Conservation (phyloP, 2,888 invertebrate genomes). For the Parnassius smintheus region DNA sequence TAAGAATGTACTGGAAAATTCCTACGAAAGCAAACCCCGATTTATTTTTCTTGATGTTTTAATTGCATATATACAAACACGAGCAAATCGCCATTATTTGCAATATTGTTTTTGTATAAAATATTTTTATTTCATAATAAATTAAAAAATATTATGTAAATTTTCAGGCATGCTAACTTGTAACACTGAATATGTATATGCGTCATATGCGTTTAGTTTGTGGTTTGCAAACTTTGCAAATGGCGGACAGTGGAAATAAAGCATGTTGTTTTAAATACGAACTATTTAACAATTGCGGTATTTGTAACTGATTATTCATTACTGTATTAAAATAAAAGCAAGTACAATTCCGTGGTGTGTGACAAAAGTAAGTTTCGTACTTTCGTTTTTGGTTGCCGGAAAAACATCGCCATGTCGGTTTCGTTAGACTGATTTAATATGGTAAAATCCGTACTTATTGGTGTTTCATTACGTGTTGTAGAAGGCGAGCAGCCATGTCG, state of each 20-base stretch:
- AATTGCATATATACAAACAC: no score
- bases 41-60: no score
- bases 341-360: conserved; percentile 21
- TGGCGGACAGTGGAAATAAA: conserved; percentile 43
- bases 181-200: no score
- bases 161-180: no score
- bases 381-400: conserved; percentile 14
- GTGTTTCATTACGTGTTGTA: conserved; percentile 39
- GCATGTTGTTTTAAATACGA: conserved; percentile 8
- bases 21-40: no score
- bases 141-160: no score
- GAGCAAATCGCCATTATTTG: no score
- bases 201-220: background rate
- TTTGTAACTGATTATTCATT: no score
- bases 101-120: no score
- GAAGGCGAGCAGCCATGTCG: conserved; percentile 84
- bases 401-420: conserved; percentile 7
- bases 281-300: no score
- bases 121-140: no score
- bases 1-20: no score
- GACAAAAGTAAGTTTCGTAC: conserved; percentile 32
- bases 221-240: conserved; percentile 46
- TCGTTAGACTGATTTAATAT: conserved; percentile 37
- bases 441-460: conserved; percentile 25
- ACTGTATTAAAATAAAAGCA: background rate